Evolutionary conservation across 2,797 vertebrate genomes (phyloP), one percentile per base, ranked within the genome.

Genomic region (Chelonia mydas): DNA sequence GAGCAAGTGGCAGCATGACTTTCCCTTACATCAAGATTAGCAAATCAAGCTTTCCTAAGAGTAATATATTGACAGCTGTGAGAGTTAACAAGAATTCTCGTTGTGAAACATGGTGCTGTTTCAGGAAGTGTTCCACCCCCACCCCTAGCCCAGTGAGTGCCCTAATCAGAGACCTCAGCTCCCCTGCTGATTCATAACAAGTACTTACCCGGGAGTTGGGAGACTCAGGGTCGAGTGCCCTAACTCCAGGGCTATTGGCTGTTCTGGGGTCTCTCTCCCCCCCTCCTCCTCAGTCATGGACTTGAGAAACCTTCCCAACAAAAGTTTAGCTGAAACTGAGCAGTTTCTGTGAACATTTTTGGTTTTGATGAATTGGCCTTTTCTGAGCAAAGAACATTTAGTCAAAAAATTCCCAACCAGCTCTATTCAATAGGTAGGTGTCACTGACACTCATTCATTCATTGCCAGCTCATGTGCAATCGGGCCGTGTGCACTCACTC

Each of bases 401-500:
- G n/a, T 37, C 65, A 68, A 68, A n/a, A 16, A 37, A 37, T 21
- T 41, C 21, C 10, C 37, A 72, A 41, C 3, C 19, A 21, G 37
- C 10, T 72, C 19, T 72, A 72, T 77, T 49, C 49, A 49, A 77
- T 31, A 49, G 27, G 27, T 77, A 77, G 45, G 74, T 77, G 41
- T 77, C 74, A 72, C 11, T 72, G 37, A 72, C 21, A 21, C 74
- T 31, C 5, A 77, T 31, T 77, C 41, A 49, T 77, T 49, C 41
- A 31, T 77, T 49, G 74, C 25, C 41, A 77, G 45, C 27, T 49
- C 45, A 77, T 47, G 27, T 49, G 45, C 45, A 49, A 25, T 49
- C 15, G 19, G 89, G 79, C 31, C 33, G 33, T 88, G 78, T 87
- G 78, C 78, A 88, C 83, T 92, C 86, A 93, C 83, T 93, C 87